Evolutionary conservation across 2,797 vertebrate species (phyloP).

Genomic region (Salarias fasciatus): DNA sequence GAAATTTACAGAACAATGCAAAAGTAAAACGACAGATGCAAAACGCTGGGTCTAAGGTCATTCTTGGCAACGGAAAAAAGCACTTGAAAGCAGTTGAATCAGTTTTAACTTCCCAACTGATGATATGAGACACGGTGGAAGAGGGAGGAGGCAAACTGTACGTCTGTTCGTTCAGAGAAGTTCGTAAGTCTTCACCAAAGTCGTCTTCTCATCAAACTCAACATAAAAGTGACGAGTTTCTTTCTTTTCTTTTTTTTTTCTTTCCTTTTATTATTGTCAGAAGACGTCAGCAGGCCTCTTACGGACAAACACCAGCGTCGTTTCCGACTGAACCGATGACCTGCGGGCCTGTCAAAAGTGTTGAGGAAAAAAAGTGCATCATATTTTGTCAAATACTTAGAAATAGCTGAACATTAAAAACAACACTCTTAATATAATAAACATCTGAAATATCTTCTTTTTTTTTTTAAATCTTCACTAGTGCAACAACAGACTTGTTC

Average conservation of each 20-base stretch:
- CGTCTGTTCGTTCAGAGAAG: constrained; percentile 27
- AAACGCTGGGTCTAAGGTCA: constrained; percentile 57
- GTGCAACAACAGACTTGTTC: constrained; percentile 82
- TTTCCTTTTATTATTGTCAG: constrained; percentile 12
- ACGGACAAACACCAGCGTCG: constrained; percentile 25
- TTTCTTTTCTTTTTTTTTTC: too few relatives aligned
- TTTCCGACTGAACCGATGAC: constrained; percentile 37
- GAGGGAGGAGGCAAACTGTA: constrained; percentile 33
- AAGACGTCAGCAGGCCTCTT: constrained; percentile 24
- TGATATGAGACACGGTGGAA: constrained; percentile 38
- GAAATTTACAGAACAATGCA: constrained; percentile 17
- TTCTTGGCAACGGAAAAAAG: constrained; percentile 63
- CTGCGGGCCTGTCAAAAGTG: constrained; percentile 57
- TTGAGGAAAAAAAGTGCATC: constrained; percentile 81
- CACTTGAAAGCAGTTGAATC: constrained; percentile 56
- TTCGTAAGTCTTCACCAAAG: constrained; percentile 29
- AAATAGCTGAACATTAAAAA: constrained; percentile 82
- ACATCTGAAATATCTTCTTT: constrained; percentile 76
- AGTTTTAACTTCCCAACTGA: constrained; percentile 31
- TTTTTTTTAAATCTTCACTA: constrained; percentile 72
- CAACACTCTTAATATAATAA: constrained; percentile 84
- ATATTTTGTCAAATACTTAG: constrained; percentile 79
- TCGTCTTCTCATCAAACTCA: constrained; percentile 19
- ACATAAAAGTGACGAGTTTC: constrained; percentile 19
- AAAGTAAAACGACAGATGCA: constrained; percentile 29